Conservation (phyloP, 2,113 vertebrate species). For the Peromyscus maniculatus region DNA sequence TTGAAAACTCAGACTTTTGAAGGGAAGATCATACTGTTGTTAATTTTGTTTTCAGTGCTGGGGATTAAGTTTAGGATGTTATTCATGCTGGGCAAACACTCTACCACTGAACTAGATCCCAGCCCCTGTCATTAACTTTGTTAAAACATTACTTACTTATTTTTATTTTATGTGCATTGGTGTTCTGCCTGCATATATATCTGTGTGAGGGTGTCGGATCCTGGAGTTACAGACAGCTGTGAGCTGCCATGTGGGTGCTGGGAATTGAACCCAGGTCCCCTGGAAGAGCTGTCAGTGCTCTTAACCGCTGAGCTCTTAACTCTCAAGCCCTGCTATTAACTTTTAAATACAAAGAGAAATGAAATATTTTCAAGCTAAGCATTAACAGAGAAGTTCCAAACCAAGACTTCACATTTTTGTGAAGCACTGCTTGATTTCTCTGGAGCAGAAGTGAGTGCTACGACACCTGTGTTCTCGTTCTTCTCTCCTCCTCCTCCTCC, state of each 20-base stretch:
- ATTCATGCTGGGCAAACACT: neutral
- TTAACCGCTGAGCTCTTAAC: neutral
- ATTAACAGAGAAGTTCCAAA: neutral
- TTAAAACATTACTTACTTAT: neutral
- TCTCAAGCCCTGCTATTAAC: neutral
- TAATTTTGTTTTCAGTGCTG: neutral
- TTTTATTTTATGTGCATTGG: neutral
- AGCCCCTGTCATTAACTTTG: neutral
- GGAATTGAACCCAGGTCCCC: neutral
- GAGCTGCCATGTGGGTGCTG: neutral
- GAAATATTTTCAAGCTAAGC: slow-evolving; percentile 30
- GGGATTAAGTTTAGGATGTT: neutral
- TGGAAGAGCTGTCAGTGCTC: neutral
- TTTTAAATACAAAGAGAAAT: slow-evolving; percentile 36
- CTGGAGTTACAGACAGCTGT: neutral
- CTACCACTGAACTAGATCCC: neutral
- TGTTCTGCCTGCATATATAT: neutral
- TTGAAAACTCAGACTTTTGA: slow-evolving; percentile 44
- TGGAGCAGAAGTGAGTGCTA: neutral
- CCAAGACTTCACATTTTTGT: neutral
- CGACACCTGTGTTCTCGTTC: neutral
- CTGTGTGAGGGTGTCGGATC: neutral
- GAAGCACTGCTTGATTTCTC: neutral
- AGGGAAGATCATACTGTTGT: slow-evolving; percentile 22
- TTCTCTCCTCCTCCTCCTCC: neutral